Conservation (phyloP, 35 echinoderm and acorn worm genomes). For the Heliocidaris tuberculata region DNA sequence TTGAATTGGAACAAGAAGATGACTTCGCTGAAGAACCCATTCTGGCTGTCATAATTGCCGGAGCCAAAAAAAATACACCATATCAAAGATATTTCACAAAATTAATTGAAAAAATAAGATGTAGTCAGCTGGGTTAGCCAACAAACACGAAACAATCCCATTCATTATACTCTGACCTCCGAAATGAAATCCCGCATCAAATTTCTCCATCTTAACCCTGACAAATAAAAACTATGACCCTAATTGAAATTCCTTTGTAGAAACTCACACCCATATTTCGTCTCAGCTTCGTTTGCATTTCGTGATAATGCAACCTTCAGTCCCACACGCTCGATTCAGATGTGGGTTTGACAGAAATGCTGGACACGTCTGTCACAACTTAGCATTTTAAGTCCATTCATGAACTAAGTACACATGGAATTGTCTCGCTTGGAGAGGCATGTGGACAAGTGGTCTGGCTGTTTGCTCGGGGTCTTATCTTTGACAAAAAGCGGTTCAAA, state of each 20-base stretch:
- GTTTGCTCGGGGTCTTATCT: constrained; percentile 8
- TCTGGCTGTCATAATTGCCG: too few relatives aligned
- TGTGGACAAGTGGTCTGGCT: not conserved
- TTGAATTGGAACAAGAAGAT: too few relatives aligned
- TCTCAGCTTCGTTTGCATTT: not conserved
- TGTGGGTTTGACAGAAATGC: not conserved
- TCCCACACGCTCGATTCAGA: not conserved
- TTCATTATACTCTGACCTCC: not conserved
- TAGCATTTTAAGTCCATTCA: not conserved
- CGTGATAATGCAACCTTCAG: not conserved
- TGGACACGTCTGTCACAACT: not conserved
- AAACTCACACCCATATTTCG: constrained; percentile 10
- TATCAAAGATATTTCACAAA: not conserved
- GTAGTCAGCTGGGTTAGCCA: not conserved
- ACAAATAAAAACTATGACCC: not conserved
- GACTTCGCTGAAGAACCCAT: too few relatives aligned
- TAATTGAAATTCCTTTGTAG: constrained; percentile 7
- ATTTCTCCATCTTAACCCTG: not conserved
- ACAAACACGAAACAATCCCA: not conserved
- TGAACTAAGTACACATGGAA: constrained; percentile 1
- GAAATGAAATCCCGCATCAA: not conserved
- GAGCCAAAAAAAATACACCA: too few relatives aligned
- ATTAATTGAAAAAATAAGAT: not conserved
- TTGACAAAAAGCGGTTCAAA: not conserved
- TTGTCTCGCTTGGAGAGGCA: not conserved